Conservation (phyloP, 1,140 invertebrate species). For the Pseudoatta argentina region DNA sequence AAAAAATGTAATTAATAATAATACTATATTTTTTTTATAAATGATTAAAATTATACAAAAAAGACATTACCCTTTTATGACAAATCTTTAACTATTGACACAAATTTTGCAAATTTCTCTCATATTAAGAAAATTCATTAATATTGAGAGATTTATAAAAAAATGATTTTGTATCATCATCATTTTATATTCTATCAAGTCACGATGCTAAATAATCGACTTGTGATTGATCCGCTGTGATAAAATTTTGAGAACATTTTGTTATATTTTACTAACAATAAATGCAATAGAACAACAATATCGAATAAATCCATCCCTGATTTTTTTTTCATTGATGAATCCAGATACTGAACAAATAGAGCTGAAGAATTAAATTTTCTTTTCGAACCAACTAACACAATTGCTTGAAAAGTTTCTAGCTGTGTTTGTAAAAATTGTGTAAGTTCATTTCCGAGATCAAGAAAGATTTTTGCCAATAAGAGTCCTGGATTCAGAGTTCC, state of each 20-base stretch:
- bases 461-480: slow-evolving; percentile 17
- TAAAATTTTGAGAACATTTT: not conserved
- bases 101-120: not conserved
- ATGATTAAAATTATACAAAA: not conserved
- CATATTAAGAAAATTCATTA: not conserved
- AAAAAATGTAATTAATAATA: not conserved
- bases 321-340: slow-evolving; percentile 9
- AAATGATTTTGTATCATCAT: not conserved
- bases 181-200: not conserved
- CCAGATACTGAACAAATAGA: not conserved
- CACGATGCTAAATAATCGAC: not conserved
- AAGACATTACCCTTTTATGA: not conserved
- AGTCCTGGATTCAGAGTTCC: slow-evolving; percentile 13
- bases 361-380: not conserved
- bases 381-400: not conserved
- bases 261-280: not conserved
- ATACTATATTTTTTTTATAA: slow-evolving; percentile 2
- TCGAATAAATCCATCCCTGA: not conserved
- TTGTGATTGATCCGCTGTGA: slow-evolving; percentile 37
- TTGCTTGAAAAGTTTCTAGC: not conserved
- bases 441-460: not conserved
- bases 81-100: not conserved
- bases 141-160: not conserved
- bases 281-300: not conserved
- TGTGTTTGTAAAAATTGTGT: slow-evolving; percentile 4